Evolutionary conservation across 2,113 vertebrate genomes (phyloP).

Genomic region (Catharus fuscescens): DNA sequence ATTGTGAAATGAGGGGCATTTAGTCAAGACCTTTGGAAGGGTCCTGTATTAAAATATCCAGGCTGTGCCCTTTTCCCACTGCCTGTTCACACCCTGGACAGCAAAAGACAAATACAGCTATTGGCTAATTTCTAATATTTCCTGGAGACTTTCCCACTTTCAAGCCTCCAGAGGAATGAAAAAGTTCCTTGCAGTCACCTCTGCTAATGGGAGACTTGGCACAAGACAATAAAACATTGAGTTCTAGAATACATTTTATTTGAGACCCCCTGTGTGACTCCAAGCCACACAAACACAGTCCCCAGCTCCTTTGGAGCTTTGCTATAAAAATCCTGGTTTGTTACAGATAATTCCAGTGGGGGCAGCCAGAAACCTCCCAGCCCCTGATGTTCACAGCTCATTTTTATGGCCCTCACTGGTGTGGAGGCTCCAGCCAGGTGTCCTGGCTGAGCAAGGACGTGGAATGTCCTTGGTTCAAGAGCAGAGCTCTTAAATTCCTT

Average conservation of each 20-base stretch:
- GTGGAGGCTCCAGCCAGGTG: background rate
- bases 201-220: conserved; percentile 57
- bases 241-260: background rate
- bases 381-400: background rate
- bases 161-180: background rate
- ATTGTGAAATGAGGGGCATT: background rate
- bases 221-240: background rate
- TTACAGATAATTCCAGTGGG: background rate
- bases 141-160: conserved; percentile 29
- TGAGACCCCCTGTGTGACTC: background rate
- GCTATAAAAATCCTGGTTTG: background rate
- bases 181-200: background rate
- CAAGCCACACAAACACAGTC: background rate
- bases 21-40: background rate
- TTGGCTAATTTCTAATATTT: conserved; percentile 24
- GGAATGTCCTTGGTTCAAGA: background rate
- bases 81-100: background rate
- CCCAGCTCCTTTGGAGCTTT: background rate
- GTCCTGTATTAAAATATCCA: background rate
- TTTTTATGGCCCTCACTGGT: background rate
- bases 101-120: background rate
- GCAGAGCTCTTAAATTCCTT: background rate
- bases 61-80: background rate
- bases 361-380: background rate
- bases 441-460: background rate